phyloP scores from a whole-genome alignment of 2,888 invertebrate species.

The Encarsia formosa region DNA sequence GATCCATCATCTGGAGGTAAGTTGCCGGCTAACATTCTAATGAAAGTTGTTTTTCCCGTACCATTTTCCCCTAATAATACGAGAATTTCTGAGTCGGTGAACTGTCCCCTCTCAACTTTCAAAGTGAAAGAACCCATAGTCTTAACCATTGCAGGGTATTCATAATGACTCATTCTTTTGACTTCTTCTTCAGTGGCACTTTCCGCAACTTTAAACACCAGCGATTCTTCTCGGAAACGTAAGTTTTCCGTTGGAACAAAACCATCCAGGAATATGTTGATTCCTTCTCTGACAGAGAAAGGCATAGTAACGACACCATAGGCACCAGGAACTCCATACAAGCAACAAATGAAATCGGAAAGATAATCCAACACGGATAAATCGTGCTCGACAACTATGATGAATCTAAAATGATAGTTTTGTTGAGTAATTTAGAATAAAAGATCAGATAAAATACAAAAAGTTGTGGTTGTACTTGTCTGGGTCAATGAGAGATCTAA shows the following conservation, averaged over 20 bases:
- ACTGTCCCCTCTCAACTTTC: conserved; percentile 82
- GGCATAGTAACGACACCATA: conserved; percentile 99
- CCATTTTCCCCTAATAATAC: conserved; percentile 97
- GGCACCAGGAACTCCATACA: conserved; percentile 97
- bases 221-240: conserved; percentile 93
- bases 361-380: conserved; percentile 97
- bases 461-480: conserved; percentile 66
- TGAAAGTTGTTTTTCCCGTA: conserved; percentile 99
- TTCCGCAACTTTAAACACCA: conserved; percentile 97
- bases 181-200: conserved; percentile 97
- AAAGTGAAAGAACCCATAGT: conserved; percentile 77
- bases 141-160: conserved; percentile 90
- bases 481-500: conserved; percentile 84
- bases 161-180: conserved; percentile 93
- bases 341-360: conserved; percentile 97
- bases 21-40: conserved; percentile 95
- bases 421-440: not conserved
- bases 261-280: conserved; percentile 98
- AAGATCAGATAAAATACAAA: not conserved
- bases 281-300: conserved; percentile 98
- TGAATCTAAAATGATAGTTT: conserved; percentile 65
- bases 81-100: conserved; percentile 98
- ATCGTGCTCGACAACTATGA: conserved; percentile 99
- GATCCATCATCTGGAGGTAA: conserved; percentile 81
- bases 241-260: conserved; percentile 99